Percentiles rank a stretch among this genome's conserved stretches.
These are phyloP conservation scores for Gymnodraco acuticeps DNA, from an alignment of 2,797 vertebrate species.

Conservation along the genomic window DNA sequence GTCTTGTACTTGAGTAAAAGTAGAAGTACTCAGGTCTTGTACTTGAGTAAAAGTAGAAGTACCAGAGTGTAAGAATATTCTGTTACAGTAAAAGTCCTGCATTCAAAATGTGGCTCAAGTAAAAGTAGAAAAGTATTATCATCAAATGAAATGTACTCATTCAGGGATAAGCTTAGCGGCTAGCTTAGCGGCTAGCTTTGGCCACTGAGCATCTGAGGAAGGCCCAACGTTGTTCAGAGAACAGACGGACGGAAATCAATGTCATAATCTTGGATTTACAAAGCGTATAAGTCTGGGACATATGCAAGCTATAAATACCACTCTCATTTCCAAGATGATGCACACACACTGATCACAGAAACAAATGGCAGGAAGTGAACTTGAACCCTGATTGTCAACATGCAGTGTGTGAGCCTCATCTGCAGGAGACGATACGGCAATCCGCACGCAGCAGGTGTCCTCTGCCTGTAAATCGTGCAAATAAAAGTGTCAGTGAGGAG, in stretches of 20 bases:
- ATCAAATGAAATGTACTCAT: no score
- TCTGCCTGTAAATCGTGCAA: constrained; percentile 59
- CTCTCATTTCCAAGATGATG: constrained; percentile 33
- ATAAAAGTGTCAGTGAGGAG: constrained; percentile 66
- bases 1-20: no score
- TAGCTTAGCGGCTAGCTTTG: neutral
- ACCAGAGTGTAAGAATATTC: no score
- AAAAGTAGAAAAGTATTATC: no score
- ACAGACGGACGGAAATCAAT: constrained; percentile 60
- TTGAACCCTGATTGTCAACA: constrained; percentile 17
- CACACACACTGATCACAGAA: neutral
- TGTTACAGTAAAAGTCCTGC: no score
- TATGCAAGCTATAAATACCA: constrained; percentile 56
- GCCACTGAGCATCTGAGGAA: constrained; percentile 35
- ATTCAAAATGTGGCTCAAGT: no score
- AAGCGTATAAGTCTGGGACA: constrained; percentile 63
- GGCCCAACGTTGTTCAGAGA: constrained; percentile 19
- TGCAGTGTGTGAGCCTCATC: constrained; percentile 38
- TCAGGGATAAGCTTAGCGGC: no score
- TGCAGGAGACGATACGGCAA: constrained; percentile 50
- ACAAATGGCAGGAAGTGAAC: neutral
- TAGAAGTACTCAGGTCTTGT: no score
- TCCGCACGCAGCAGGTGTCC: constrained; percentile 67
- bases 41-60: no score
- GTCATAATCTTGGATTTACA: constrained; percentile 71